A percentile compares a stretch with the other conserved stretches of the same genome.
phyloP scores from a whole-genome alignment of 2,797 vertebrate genomes.

The Danio kyathit region DNA sequence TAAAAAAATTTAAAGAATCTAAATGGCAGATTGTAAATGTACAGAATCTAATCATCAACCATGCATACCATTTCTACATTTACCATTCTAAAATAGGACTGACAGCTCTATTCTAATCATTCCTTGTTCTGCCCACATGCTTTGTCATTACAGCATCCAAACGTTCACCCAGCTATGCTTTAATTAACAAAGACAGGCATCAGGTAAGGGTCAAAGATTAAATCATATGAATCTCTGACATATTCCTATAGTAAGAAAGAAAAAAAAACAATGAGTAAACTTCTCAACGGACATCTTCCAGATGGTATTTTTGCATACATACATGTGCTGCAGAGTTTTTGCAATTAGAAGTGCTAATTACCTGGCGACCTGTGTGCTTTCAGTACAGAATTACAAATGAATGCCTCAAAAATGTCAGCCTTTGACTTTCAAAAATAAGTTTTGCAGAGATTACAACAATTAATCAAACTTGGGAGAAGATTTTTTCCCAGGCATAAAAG shows the following conservation, averaged over 20 bases:
- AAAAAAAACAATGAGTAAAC: slow-evolving; percentile 1
- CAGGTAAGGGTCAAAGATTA: neutral
- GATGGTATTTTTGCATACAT: slow-evolving; percentile 40
- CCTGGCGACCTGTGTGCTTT: slow-evolving; percentile 48
- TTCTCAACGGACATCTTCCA: slow-evolving; percentile 1
- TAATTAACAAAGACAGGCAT: slow-evolving; percentile 2
- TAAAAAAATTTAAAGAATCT: too few species aligned
- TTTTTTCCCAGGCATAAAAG: neutral
- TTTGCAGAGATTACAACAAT: slow-evolving; percentile 37
- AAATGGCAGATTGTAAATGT: too few species aligned
- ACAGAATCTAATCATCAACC: neutral
- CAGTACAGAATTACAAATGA: slow-evolving; percentile 39
- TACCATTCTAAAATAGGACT: neutral
- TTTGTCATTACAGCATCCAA: neutral
- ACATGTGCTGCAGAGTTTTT: slow-evolving; percentile 35
- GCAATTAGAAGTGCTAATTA: slow-evolving; percentile 52
- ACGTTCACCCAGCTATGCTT: neutral
- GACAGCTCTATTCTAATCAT: neutral
- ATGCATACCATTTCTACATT: neutral
- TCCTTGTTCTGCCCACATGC: neutral
- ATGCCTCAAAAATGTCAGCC: slow-evolving; percentile 44
- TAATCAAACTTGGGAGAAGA: slow-evolving; percentile 21
- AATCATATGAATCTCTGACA: neutral
- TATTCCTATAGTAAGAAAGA: neutral
- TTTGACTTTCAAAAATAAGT: slow-evolving; percentile 45